phyloP scores from a whole-genome alignment of 2,113 vertebrate species.

The Xenopus tropicalis region UCB_Xtro_10.0 CM004447.2:115943501-115944000 shows the following conservation, averaged over 20 bases:
- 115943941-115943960: background rate
- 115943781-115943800: conserved; percentile 35
- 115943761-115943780: conserved; percentile 47
- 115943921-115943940: background rate
- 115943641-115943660: conserved; percentile 43
- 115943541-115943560: conserved; percentile 34
- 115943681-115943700: conserved; percentile 54
- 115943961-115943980: background rate
- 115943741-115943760: conserved; percentile 28
- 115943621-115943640: background rate
- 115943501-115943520: conserved; percentile 33
- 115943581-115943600: background rate
- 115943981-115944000: background rate
- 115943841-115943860: conserved; percentile 50
- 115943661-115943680: conserved; percentile 42
- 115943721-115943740: conserved; percentile 47
- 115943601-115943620: background rate
- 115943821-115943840: conserved; percentile 47
- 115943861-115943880: conserved; percentile 50
- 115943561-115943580: conserved; percentile 8
- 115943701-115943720: conserved; percentile 52
- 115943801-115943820: conserved; percentile 37
- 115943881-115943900: conserved; percentile 49
- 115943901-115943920: conserved; percentile 52
- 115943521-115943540: conserved; percentile 35